Evolutionary conservation across 2,113 vertebrate genomes (phyloP).

Genomic region (Serilophus lunatus): DNA sequence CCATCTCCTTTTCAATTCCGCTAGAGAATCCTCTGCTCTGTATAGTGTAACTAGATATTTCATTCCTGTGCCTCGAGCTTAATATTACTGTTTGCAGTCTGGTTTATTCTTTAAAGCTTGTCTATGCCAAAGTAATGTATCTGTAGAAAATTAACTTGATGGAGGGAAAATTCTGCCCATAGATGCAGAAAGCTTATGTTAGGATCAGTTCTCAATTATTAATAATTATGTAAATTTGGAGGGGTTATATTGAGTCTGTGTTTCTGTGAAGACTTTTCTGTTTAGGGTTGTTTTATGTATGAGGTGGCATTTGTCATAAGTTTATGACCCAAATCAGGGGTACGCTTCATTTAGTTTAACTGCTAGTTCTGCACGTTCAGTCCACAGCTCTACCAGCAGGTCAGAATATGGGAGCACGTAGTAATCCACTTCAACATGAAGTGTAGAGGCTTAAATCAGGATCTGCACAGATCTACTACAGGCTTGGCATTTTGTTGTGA

Average conservation of each 20-base stretch:
- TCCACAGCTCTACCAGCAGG: not conserved
- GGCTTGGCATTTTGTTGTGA: not conserved
- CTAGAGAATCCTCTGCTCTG: not conserved
- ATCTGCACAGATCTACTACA: not conserved
- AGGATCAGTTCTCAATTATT: not conserved
- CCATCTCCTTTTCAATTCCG: not conserved
- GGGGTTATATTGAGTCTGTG: not conserved
- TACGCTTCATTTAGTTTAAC: not conserved
- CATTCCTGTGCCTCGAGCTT: not conserved
- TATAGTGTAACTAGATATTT: not conserved
- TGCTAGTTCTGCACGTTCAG: not conserved
- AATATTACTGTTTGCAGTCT: not conserved
- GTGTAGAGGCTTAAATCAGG: not conserved
- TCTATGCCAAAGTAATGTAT: not conserved
- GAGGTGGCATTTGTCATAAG: not conserved
- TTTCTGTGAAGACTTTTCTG: not conserved
- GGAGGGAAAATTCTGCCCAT: not conserved
- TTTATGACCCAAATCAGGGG: not conserved
- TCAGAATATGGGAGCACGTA: not conserved
- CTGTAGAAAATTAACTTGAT: not conserved
- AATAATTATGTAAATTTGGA: not conserved
- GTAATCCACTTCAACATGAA: not conserved
- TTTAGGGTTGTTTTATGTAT: not conserved
- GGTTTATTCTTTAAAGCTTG: not conserved
- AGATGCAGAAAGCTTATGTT: not conserved